Evolutionary conservation across 2,113 vertebrate genomes (phyloP).

Genomic region (Lepisosteus osseus): DNA sequence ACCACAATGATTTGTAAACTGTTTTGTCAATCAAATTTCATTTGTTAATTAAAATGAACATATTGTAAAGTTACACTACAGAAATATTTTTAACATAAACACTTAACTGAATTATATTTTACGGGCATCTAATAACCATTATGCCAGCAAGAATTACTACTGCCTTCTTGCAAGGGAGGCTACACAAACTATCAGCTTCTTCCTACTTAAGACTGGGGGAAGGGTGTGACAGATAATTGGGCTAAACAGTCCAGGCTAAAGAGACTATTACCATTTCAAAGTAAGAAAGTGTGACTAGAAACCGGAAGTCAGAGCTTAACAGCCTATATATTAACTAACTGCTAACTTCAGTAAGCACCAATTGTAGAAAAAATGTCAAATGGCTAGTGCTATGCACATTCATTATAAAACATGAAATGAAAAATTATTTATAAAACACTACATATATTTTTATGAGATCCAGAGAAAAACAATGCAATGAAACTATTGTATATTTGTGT

Average conservation of each 20-base stretch:
- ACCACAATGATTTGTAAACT: too few relatives aligned
- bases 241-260: neutral
- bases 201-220: neutral
- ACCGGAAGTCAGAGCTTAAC: neutral
- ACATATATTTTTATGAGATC: too few relatives aligned
- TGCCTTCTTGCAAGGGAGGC: neutral
- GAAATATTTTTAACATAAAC: neutral
- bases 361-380: too few relatives aligned
- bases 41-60: too few relatives aligned
- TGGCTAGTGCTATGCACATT: too few relatives aligned
- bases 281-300: neutral
- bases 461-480: too few relatives aligned
- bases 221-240: conserved; percentile 3
- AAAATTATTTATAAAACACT: too few relatives aligned
- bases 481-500: too few relatives aligned
- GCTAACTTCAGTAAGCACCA: neutral
- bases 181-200: neutral
- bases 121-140: neutral
- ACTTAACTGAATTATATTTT: neutral
- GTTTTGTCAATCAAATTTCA: too few relatives aligned
- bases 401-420: too few relatives aligned
- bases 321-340: neutral
- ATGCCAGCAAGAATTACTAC: neutral
- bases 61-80: neutral
- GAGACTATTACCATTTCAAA: conserved; percentile 17